These are phyloP conservation scores for Megaceryle alcyon DNA, from an alignment of 2,797 vertebrate genomes.

Conservation along the genomic window DNA sequence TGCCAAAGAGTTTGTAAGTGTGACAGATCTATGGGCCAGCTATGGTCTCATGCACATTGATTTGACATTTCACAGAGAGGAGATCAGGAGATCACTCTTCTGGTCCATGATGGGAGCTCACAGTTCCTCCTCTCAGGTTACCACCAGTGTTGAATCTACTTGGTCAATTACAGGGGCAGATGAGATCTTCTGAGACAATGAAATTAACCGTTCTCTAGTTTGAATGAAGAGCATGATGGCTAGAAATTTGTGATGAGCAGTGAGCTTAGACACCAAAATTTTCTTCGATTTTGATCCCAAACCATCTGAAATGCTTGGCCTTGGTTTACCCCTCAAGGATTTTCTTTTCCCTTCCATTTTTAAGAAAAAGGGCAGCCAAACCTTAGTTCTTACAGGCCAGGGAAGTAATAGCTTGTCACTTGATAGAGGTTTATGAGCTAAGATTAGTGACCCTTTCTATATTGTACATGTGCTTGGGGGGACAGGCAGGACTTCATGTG, in stretches of 20 bases:
- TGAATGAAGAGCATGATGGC: neutral
- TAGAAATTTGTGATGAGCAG: neutral
- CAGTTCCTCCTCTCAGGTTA: neutral
- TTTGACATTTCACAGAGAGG: neutral
- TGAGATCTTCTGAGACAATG: neutral
- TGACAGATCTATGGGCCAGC: neutral
- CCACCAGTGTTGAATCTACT: neutral
- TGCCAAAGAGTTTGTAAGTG: neutral
- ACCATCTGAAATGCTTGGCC: neutral
- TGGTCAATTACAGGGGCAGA: neutral
- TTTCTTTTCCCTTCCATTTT: conserved; percentile 35
- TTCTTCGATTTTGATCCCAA: neutral
- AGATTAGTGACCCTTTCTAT: conserved; percentile 40
- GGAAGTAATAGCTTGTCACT: conserved; percentile 57
- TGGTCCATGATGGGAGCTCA: neutral
- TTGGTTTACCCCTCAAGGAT: neutral
- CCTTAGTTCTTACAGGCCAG: neutral
- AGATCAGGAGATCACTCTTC: neutral
- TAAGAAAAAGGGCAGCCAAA: conserved; percentile 39
- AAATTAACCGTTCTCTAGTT: neutral
- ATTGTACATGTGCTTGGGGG: neutral
- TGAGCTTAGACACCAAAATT: neutral
- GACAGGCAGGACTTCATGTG: neutral
- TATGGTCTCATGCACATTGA: neutral
- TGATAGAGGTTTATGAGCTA: conserved; percentile 33